These are phyloP conservation scores for Drosophila meridionalis DNA, from an alignment of 2,888 invertebrate genomes.

Conservation along the genomic window DNA sequence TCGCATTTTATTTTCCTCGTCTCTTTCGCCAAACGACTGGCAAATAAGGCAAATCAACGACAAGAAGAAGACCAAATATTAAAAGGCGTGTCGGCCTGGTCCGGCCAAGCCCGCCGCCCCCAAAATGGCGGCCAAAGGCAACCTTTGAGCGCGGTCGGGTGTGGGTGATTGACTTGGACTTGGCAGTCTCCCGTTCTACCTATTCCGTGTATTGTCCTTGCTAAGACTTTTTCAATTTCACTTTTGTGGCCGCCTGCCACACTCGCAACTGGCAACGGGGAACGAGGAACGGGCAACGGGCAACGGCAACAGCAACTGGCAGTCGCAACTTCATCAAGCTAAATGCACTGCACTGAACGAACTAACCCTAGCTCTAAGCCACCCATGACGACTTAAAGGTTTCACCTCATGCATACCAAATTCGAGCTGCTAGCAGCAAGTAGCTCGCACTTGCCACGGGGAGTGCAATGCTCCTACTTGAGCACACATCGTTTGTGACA, in stretches of 20 bases:
- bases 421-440: slow-evolving; percentile 47
- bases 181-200: slow-evolving; percentile 37
- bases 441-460: slow-evolving; percentile 37
- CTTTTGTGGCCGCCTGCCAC: slow-evolving; percentile 55
- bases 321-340: slow-evolving; percentile 70
- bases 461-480: slow-evolving; percentile 81
- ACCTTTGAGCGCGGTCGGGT: slow-evolving; percentile 42
- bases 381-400: slow-evolving; percentile 71
- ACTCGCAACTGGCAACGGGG: not conserved
- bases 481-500: slow-evolving; percentile 79
- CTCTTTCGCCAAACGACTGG: slow-evolving; percentile 23
- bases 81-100: slow-evolving; percentile 80
- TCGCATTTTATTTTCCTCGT: slow-evolving; percentile 31
- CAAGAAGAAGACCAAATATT: slow-evolving; percentile 69
- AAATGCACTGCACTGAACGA: slow-evolving; percentile 66
- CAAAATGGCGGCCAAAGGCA: slow-evolving; percentile 34
- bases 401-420: slow-evolving; percentile 75
- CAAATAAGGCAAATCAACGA: slow-evolving; percentile 72
- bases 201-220: slow-evolving; percentile 58
- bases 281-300: not conserved
- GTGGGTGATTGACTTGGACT: slow-evolving; percentile 82
- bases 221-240: slow-evolving; percentile 54
- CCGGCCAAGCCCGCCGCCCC: slow-evolving; percentile 55
- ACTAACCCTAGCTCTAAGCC: slow-evolving; percentile 51
- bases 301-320: not conserved